These are phyloP conservation scores for Oligia latruncula DNA, from an alignment of 2,888 invertebrate species.

Conservation along the genomic window DNA sequence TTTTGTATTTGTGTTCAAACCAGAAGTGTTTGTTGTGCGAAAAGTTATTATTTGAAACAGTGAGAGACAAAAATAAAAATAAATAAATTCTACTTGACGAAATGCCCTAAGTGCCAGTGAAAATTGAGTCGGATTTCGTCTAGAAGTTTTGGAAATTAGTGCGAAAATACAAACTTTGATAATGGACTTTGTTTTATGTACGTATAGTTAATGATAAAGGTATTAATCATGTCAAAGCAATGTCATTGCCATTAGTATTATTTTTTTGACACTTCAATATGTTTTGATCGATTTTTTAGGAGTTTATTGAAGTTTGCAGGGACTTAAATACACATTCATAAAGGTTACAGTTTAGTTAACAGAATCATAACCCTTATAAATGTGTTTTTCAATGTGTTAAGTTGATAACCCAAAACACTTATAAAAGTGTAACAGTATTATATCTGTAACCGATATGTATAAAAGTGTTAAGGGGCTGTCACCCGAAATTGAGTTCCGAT, in stretches of 20 bases:
- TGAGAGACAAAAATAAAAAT: neutral
- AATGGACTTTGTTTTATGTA: constrained; percentile 17
- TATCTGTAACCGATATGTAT: no score
- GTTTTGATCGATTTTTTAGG: neutral
- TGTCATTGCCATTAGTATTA: constrained; percentile 17
- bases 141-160: neutral
- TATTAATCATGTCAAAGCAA: constrained; percentile 23
- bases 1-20: constrained; percentile 2
- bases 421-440: no score
- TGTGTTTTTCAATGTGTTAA: no score
- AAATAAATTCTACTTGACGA: neutral
- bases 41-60: neutral
- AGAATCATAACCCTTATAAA: no score
- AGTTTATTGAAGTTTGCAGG: no score
- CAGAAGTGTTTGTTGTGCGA: constrained; percentile 6
- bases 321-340: no score
- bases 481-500: no score
- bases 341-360: no score
- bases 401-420: no score
- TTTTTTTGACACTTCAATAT: neutral
- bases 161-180: neutral
- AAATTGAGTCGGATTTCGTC: neutral
- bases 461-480: no score
- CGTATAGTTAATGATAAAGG: constrained; percentile 20
- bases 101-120: neutral